Base-by-base conservation (phyloP, 2,797 vertebrate species). In the Lepidocolaptes lacrymiger region DNA sequence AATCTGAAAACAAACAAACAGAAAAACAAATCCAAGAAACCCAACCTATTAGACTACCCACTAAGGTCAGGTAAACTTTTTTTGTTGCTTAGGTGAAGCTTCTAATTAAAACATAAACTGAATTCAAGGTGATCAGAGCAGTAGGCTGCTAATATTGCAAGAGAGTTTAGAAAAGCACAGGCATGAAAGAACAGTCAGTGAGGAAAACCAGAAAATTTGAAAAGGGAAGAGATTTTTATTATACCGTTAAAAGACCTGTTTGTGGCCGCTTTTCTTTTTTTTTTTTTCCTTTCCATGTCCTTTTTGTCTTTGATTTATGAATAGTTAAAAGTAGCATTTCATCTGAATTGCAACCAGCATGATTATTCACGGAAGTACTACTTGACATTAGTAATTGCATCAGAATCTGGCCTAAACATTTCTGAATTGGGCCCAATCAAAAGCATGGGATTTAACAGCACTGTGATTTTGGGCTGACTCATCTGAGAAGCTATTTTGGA, bases 391-490 rank as follows among this genome's bases (percentile, higher is more conserved):
- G 73, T 85, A 95, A 93, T 96, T 93, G 90, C 95, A 89, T 85
- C 77, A 95, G 92, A 94, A 87, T 82, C 84, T 82, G 88, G 88
- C 87, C 93, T 96, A 96, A 96, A 96, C 93, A 91, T 85, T 93
- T 84, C 84, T 97, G 94, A 94, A 94, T 79, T 94, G 94, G 56
- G 44, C 63, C 80, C 83, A 95, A 79, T 95, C 91, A 93, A 82
- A 94, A 66, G 49, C 75, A 93, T 79, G 61, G 80, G 41, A 93
- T 93, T 95, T 95, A 97, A 95, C 93, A 91, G 92, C 14, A 0
- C 93, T 85, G 71, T 95, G 93, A 92, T 94, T 95, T 95, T 69
- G 56, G 80, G 90, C 88, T 96, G 95, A 96, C 94, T 96, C 95
- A 96, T 89, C 86, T 71, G 84, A 79, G 82, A 82, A 85, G 90